Evolutionary conservation across 2,888 invertebrate genomes (phyloP), one percentile per base, ranked within the genome.

Genomic region (Elmis aenea): DNA sequence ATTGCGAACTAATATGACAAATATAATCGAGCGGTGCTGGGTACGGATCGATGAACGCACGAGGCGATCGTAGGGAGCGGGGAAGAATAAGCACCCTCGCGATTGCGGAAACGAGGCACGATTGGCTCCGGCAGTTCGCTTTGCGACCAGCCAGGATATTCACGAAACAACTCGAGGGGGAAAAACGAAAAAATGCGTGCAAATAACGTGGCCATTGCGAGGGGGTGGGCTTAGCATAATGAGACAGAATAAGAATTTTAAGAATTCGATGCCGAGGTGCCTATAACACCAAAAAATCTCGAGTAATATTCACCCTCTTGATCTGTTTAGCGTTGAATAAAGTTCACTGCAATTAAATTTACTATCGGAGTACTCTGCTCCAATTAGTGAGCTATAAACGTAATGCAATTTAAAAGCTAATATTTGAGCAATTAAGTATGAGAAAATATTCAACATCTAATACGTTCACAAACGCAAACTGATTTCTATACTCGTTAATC

Each of bases 1-100:
- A 52, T 52, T 48, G 47, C 48, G 41, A 50, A 49, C 52, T 51
- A 51, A 52, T 52, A 51, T 49, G 52, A 51, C 50, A 51, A 52
- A 51, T 49, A 49, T 49, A 52, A 49, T 52, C 52, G 47, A 49
- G 45, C 47, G 39, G 46, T 48, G 37, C 51, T 40, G 43, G 50
- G 50, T 46, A 50, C 50, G 43, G 48, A 48, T 50, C 49, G 49
- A 51, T 45, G 46, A 38, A 42, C 45, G 38, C 36, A 30, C 26
- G 27, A 28, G 46, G 38, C 42, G 42, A 40, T 40, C 31, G 38
- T 28, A 32, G 39, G 36, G 38, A 30, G 39, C 34, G 40, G 46
- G 47, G 44, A 28, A 33, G 27, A 33, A 6, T 32, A 38, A 42
- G 43, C 42, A 49, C 48, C 49, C 46, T 45, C 46, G 45, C 45